phyloP scores from a whole-genome alignment of 2,888 invertebrate species.

The Trissolcus brochymenae region DNA sequence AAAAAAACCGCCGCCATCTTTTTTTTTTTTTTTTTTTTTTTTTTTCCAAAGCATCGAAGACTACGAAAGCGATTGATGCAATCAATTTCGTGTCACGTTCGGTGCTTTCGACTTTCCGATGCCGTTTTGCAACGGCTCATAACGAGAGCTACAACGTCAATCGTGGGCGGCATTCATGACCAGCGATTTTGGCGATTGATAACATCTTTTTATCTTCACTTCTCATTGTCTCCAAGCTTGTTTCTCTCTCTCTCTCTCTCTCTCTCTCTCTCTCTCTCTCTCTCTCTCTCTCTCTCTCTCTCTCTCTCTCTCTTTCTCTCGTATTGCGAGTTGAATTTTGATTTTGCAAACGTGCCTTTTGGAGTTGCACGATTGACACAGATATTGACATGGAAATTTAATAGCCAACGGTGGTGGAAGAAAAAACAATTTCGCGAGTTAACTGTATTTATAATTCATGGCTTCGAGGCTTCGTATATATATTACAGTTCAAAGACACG shows the following conservation, averaged over 20 bases:
- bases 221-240: neutral
- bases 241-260: too few relatives aligned
- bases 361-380: neutral
- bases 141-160: conserved; percentile 10
- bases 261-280: too few relatives aligned
- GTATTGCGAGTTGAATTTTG: neutral
- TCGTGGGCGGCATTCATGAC: conserved; percentile 5
- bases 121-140: conserved; percentile 37
- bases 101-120: conserved; percentile 53
- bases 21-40: neutral
- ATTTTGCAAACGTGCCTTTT: neutral
- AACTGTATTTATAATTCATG: too few relatives aligned
- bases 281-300: too few relatives aligned
- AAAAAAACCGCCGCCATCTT: too few relatives aligned
- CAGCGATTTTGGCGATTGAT: conserved; percentile 12
- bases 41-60: neutral
- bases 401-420: neutral
- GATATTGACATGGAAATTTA: neutral
- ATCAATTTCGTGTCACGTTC: conserved; percentile 46
- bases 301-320: neutral
- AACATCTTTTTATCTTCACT: neutral
- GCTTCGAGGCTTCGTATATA: too few relatives aligned
- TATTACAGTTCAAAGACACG: too few relatives aligned
- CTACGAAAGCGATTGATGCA: neutral
- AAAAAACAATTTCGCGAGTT: too few relatives aligned